Base-by-base conservation (phyloP, 2,113 vertebrate genomes). In the Xenopus borealis region DNA sequence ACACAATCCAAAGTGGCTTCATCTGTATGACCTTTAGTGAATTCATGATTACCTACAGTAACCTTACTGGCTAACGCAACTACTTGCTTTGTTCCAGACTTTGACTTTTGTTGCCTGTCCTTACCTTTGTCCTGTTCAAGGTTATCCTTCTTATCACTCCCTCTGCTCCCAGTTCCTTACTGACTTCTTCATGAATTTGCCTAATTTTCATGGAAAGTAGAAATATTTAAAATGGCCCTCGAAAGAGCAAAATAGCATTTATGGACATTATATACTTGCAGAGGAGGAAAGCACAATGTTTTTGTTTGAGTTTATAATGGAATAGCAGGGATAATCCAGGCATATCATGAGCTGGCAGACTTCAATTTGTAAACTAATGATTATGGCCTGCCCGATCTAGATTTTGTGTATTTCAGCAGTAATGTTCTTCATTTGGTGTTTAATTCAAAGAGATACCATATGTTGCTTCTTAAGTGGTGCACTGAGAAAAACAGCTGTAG, bases 291-390 rank as follows among this genome's bases (percentile, higher is more conserved):
- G 30, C 9, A 73, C 52, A 46, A 52, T 47, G 62, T 58, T 66
- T n/a, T 46, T 66, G 33, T 40, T 40, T 40, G 33, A 40, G 33
- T 65, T 72, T 72, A 62, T 27, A 57, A 66, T 63, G 64, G 62
- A 73, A 66, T 63, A 73, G 72, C 72, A 73, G 72, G 72, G 52
- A 66, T 66, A 73, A 66, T 73, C 72, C 63, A 73, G 63, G 53
- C 72, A 73, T 66, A 73, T 73, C 63, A 73, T 73, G 63, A 73
- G 63, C 63, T 66, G 63, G 72, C 72, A 73, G 63, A 73, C 72
- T 66, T 73, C 72, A 66, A 59, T 73, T 73, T 73, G 72, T 73
- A 66, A 73, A 73, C 72, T 45, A 73, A 73, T 73, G 63, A 63
- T 73, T 73, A 73, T 66, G 63, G n/a, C 40, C 63, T 47, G 63